Percentiles rank a stretch among this genome's conserved stretches.
Conservation (phyloP, 2,113 vertebrate species). For the Mormyrus iriodes region DNA sequence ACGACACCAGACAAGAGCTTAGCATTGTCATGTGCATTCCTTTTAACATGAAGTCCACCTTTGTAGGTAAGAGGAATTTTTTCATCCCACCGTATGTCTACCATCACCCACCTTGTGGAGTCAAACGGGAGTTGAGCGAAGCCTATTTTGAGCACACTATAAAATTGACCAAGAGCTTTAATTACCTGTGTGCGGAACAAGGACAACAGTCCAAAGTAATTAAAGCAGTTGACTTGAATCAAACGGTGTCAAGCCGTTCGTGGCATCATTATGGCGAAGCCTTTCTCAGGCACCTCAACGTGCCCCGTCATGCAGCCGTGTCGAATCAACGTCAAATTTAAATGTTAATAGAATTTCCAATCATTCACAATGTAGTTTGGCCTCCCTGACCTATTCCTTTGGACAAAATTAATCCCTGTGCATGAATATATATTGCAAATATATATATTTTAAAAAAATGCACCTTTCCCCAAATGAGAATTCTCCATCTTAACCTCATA, state of each 20-base stretch:
- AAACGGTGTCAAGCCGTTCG: constrained; percentile 36
- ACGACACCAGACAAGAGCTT: not conserved
- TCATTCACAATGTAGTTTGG: constrained; percentile 61
- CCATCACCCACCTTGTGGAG: constrained; percentile 54
- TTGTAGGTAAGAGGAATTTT: constrained; percentile 32
- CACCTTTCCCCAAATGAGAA: constrained; percentile 28
- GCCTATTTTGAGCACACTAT: not conserved
- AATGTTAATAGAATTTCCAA: constrained; percentile 69
- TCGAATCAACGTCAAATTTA: constrained; percentile 68
- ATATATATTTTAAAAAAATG: constrained; percentile 22
- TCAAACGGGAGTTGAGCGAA: not conserved
- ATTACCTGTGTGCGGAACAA: not conserved
- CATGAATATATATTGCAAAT: constrained; percentile 51
- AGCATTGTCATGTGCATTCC: not conserved
- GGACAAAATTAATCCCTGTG: constrained; percentile 43
- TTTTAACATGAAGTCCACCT: not conserved
- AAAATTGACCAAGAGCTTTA: constrained; percentile 12
- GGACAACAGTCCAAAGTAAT: constrained; percentile 16
- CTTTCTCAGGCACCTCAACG: constrained; percentile 27
- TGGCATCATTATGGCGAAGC: constrained; percentile 31
- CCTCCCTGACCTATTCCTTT: constrained; percentile 54
- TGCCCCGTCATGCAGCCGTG: constrained; percentile 45
- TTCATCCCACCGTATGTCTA: constrained; percentile 69
- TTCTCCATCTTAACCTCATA: constrained; percentile 20
- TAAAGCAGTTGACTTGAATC: constrained; percentile 15